These are phyloP conservation scores for Antechinus stuartii DNA, from an alignment of 2,113 vertebrate species.

Conservation along the genomic window DNA sequence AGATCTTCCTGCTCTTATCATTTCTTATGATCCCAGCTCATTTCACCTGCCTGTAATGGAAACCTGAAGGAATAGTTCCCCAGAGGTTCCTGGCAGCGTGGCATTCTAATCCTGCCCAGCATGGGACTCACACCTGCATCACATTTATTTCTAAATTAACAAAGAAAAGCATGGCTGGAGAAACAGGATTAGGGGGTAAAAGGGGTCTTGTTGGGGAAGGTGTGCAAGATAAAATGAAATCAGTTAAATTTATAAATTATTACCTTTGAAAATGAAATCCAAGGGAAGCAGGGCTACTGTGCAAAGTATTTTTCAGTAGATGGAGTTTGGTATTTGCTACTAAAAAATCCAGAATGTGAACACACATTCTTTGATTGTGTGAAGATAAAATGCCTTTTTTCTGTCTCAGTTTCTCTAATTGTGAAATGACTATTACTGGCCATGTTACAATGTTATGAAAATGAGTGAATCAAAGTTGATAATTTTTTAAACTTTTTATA, in stretches of 20 bases:
- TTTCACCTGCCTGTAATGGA: constrained; percentile 49
- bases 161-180: constrained; percentile 35
- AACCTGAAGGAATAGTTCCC: constrained; percentile 32
- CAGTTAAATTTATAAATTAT: constrained; percentile 51
- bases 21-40: constrained; percentile 31
- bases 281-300: constrained; percentile 30
- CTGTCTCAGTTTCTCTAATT: not conserved
- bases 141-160: constrained; percentile 35
- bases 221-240: not conserved
- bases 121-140: constrained; percentile 35
- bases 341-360: not conserved
- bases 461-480: not conserved
- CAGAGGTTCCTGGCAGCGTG: not conserved
- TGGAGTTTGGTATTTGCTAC: not conserved
- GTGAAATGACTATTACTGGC: constrained; percentile 23
- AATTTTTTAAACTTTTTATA: constrained; percentile 1
- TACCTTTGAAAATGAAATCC: constrained; percentile 58
- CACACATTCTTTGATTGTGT: not conserved
- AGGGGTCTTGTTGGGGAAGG: not conserved
- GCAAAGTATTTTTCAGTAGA: not conserved
- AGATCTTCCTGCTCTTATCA: constrained; percentile 20
- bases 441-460: not conserved
- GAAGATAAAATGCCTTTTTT: not conserved
- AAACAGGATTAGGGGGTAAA: not conserved
- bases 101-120: not conserved